These are phyloP conservation scores for Sminthurinus signatus DNA, from an alignment of 1,140 invertebrate genomes.

Conservation along the genomic window DNA sequence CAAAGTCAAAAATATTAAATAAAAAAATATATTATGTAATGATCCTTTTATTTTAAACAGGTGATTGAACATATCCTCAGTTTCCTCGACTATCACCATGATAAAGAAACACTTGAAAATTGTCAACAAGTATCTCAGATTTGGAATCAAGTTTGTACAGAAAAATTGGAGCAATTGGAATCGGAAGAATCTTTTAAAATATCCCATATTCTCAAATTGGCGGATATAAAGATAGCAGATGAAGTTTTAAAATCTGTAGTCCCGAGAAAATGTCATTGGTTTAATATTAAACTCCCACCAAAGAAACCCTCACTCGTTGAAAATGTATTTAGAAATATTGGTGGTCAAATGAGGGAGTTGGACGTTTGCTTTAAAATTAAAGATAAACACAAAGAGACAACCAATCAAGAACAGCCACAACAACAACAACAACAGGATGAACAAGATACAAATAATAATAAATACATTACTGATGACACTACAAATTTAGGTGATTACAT, in stretches of 20 bases:
- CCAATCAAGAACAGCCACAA: no score
- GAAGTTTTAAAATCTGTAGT: not conserved
- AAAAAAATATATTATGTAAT: no score
- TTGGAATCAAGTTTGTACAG: not conserved
- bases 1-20: no score
- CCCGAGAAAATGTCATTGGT: not conserved
- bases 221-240: not conserved
- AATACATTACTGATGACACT: no score
- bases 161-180: not conserved
- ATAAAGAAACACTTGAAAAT: not conserved
- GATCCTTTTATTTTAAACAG: no score
- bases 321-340: not conserved
- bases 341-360: not conserved
- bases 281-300: not conserved
- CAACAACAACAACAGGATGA: no score
- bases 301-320: not conserved
- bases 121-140: not conserved
- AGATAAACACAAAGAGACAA: not conserved
- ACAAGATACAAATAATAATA: no score
- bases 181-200: not conserved
- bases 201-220: not conserved
- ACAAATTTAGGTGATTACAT: not conserved
- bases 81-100: not conserved
- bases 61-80: not conserved
- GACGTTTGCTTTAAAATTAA: not conserved